These are phyloP conservation scores for Actinernus sp. DNA, from an alignment of 92 coral and sea anemone genomes.

Conservation along the genomic window DNA sequence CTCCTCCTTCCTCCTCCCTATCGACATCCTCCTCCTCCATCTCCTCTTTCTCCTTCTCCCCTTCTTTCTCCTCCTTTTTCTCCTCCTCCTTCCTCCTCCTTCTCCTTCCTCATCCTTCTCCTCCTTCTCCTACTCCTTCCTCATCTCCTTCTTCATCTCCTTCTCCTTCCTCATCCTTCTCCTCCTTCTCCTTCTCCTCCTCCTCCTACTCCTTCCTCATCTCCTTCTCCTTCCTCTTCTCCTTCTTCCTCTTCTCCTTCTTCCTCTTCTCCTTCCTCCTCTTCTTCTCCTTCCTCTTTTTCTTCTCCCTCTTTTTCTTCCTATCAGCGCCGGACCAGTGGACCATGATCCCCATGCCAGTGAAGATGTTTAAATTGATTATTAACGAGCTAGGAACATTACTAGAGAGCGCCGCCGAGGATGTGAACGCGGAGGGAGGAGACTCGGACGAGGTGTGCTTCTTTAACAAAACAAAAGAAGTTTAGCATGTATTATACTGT, in stretches of 20 bases:
- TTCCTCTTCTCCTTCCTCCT: not conserved
- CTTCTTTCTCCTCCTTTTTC: constrained; percentile 4
- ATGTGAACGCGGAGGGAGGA: constrained; percentile 73
- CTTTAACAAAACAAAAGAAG: too few relatives aligned
- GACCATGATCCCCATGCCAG: constrained; percentile 95
- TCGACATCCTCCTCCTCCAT: too few relatives aligned
- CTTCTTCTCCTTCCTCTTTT: not conserved
- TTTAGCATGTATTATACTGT: too few relatives aligned
- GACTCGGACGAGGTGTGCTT: constrained; percentile 82
- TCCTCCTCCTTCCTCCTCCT: constrained; percentile 4
- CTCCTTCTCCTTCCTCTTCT: too few relatives aligned
- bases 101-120: too few relatives aligned
- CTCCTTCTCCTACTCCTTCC: too few relatives aligned
- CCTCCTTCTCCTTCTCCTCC: too few relatives aligned
- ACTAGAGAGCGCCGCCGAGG: constrained; percentile 69
- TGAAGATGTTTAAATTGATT: constrained; percentile 87
- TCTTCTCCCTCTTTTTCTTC: not conserved
- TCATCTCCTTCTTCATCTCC: too few relatives aligned
- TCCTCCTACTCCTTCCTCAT: too few relatives aligned
- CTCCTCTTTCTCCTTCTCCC: constrained; percentile 1
- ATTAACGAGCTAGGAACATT: constrained; percentile 88
- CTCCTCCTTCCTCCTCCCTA: not conserved
- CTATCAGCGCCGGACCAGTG: constrained; percentile 94
- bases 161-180: too few relatives aligned
- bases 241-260: not conserved